Percentiles rank a stretch among this genome's conserved stretches.
Conservation (phyloP, 2,797 vertebrate genomes). For the Pempheris klunzingeri region DNA sequence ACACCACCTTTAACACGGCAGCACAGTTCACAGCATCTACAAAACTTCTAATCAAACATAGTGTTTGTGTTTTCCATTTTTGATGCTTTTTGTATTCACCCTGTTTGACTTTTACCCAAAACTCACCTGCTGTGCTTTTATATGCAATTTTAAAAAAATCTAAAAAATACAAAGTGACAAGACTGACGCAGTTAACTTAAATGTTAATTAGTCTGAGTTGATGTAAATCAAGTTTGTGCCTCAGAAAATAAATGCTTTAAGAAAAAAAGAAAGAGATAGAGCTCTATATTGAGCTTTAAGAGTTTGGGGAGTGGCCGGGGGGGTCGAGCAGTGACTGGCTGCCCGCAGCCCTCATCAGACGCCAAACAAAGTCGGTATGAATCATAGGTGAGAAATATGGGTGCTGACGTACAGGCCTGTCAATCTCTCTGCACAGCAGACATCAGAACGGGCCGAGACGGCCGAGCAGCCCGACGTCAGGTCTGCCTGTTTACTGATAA, state of each 20-base stretch:
- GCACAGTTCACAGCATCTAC: neutral
- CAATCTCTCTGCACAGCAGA: constrained; percentile 58
- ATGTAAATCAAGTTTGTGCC: constrained; percentile 12
- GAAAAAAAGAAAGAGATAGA: neutral
- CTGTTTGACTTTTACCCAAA: neutral
- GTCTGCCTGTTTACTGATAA: constrained; percentile 75
- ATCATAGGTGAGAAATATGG: constrained; percentile 75
- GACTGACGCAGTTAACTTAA: neutral
- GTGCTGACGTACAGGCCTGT: constrained; percentile 67
- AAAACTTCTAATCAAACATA: neutral
- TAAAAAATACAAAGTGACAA: neutral
- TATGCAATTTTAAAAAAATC: too few relatives aligned
- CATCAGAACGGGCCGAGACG: constrained; percentile 53
- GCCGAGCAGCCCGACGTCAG: constrained; percentile 59
- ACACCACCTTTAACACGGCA: constrained; percentile 19
- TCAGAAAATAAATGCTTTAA: neutral
- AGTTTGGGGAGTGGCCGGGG: constrained; percentile 30
- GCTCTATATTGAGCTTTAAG: constrained; percentile 17
- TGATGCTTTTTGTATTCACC: neutral
- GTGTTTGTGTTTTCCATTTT: neutral
- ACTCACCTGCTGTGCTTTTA: neutral
- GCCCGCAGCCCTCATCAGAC: constrained; percentile 58
- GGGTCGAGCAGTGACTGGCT: constrained; percentile 12
- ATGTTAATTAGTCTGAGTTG: neutral
- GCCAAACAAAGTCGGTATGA: constrained; percentile 73